Evolutionary conservation across 2,113 vertebrate species (phyloP).

Genomic region (Calidris pugnax): DNA sequence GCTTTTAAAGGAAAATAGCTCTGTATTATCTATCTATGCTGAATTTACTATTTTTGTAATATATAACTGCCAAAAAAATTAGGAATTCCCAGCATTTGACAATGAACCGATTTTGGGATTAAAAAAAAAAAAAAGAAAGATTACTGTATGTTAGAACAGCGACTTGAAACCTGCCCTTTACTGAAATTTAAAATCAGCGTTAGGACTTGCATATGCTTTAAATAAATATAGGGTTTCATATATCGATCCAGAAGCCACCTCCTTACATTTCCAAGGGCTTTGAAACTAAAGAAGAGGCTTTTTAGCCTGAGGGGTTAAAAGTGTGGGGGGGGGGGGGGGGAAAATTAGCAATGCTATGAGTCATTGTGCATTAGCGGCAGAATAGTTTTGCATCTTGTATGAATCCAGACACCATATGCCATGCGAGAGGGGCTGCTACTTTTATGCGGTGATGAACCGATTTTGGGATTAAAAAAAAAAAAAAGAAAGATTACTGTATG

Average conservation of each 20-base stretch:
- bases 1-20: background rate
- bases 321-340: slow-evolving; percentile 87
- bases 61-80: background rate
- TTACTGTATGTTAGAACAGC: accelerated
- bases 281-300: slow-evolving; percentile 68
- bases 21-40: background rate
- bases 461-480: no score
- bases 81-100: background rate
- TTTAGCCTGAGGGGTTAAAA: slow-evolving; percentile 82
- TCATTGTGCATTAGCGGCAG: slow-evolving; percentile 90
- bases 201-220: slow-evolving; percentile 22
- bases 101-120: background rate
- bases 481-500: no score
- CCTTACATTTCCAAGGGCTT: slow-evolving; percentile 68
- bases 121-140: background rate
- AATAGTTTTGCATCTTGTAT: slow-evolving; percentile 99
- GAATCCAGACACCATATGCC: slow-evolving; percentile 99
- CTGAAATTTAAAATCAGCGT: background rate
- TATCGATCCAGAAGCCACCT: slow-evolving; percentile 52
- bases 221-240: slow-evolving; percentile 55
- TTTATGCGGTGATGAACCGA: slow-evolving; percentile 89
- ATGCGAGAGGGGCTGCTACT: slow-evolving; percentile 92
- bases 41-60: background rate
- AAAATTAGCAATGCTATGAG: no score
- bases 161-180: background rate